phyloP scores from a whole-genome alignment of 2,888 invertebrate species.

The Spisula solida region DNA sequence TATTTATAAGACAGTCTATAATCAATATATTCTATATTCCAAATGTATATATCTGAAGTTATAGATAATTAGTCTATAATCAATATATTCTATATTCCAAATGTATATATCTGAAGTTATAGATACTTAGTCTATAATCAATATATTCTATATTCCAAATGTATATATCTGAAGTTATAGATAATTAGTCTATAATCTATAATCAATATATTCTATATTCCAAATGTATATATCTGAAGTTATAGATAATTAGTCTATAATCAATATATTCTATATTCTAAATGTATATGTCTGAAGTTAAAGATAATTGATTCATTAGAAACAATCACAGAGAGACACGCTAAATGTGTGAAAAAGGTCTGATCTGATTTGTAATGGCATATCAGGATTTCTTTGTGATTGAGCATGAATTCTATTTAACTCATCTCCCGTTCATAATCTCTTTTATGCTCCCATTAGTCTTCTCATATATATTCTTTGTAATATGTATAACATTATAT shows the following conservation, averaged over 20 bases:
- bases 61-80: not conserved
- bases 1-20: too few relatives aligned
- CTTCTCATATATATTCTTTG: slow-evolving; percentile 4
- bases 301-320: not conserved
- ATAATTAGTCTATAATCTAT: not conserved
- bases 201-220: not conserved
- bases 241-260: not conserved
- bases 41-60: not conserved
- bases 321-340: not conserved
- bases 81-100: not conserved
- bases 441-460: not conserved
- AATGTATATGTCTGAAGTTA: not conserved
- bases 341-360: not conserved
- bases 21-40: not conserved
- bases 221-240: not conserved
- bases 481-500: slow-evolving; percentile 6
- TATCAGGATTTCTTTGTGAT: not conserved
- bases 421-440: not conserved
- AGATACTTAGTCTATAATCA: not conserved
- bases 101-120: not conserved
- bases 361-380: not conserved
- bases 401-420: not conserved
- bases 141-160: not conserved
- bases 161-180: not conserved
- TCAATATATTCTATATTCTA: not conserved